These are phyloP conservation scores for Conchocele bisecta DNA, from an alignment of 2,888 invertebrate genomes.

Conservation along the genomic window DNA sequence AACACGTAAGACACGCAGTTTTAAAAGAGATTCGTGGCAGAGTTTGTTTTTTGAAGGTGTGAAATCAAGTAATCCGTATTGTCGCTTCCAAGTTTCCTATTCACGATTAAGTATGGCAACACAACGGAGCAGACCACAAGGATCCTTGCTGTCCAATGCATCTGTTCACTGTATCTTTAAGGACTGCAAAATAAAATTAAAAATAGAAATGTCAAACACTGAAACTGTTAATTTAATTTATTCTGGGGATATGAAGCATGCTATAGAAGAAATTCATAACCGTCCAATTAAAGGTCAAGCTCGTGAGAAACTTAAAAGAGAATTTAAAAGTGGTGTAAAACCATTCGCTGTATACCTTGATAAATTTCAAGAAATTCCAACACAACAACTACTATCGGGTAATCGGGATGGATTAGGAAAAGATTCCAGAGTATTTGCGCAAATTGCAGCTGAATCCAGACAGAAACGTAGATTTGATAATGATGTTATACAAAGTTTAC, in stretches of 20 bases:
- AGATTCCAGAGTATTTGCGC: constrained; percentile 3
- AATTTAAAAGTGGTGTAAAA: constrained; percentile 6
- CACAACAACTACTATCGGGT: constrained; percentile 1
- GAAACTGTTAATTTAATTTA: neutral
- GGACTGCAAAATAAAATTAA: neutral
- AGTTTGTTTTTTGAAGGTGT: constrained; percentile 3
- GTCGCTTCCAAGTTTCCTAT: neutral
- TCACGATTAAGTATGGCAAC: neutral
- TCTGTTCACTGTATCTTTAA: neutral
- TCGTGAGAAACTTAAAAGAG: neutral
- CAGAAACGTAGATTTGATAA: constrained; percentile 13
- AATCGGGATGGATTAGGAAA: constrained; percentile 20
- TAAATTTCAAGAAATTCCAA: neutral
- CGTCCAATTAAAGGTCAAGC: neutral
- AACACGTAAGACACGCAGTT: neutral
- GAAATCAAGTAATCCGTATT: constrained; percentile 1
- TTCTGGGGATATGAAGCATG: neutral
- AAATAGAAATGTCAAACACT: neutral
- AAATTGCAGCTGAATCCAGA: constrained; percentile 10
- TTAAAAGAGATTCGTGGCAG: constrained; percentile 5
- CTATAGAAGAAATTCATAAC: neutral
- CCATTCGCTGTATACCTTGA: constrained; percentile 2
- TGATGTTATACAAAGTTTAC: constrained; percentile 5
- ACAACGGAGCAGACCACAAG: neutral
- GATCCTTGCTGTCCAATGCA: neutral